Evolutionary conservation across 2,113 vertebrate genomes (phyloP).

Genomic region (Myotis davidii): DNA sequence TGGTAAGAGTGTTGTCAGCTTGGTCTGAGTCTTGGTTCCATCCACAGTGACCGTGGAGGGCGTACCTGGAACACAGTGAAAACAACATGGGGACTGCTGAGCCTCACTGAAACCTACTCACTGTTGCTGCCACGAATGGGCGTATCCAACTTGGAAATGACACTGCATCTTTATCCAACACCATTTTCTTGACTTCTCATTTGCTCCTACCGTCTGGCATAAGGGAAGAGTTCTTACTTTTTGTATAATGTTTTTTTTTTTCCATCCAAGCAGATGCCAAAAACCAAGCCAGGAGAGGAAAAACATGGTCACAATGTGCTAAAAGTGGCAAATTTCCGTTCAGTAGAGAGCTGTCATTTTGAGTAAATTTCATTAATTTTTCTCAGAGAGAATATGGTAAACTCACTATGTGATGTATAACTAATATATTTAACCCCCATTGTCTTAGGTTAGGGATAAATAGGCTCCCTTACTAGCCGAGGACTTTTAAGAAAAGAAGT

Average conservation of each 20-base stretch:
- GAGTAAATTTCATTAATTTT: conserved; percentile 37
- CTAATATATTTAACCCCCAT: not conserved
- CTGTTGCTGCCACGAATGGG: not conserved
- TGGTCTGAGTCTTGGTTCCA: conserved; percentile 87
- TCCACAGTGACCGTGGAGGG: conserved; percentile 88
- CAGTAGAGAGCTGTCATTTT: conserved; percentile 19
- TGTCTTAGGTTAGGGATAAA: not conserved
- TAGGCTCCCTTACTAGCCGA: not conserved
- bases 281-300: conserved; percentile 41
- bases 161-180: not conserved
- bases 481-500: not conserved
- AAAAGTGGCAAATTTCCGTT: conserved; percentile 71
- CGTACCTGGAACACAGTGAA: conserved; percentile 83
- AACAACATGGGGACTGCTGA: not conserved
- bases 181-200: conserved; percentile 51
- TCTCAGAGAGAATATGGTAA: not conserved
- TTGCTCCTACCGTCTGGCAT: conserved; percentile 55
- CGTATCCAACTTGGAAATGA: not conserved
- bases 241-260: conserved; percentile 63
- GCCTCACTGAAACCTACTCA: rapidly evolving
- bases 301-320: conserved; percentile 67
- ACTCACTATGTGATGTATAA: not conserved
- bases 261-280: conserved; percentile 60
- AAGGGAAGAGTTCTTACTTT: conserved; percentile 55
- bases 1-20: conserved; percentile 89